These are phyloP conservation scores for Spodoptera picta DNA, from an alignment of 2,888 invertebrate genomes.

Conservation along the genomic window DNA sequence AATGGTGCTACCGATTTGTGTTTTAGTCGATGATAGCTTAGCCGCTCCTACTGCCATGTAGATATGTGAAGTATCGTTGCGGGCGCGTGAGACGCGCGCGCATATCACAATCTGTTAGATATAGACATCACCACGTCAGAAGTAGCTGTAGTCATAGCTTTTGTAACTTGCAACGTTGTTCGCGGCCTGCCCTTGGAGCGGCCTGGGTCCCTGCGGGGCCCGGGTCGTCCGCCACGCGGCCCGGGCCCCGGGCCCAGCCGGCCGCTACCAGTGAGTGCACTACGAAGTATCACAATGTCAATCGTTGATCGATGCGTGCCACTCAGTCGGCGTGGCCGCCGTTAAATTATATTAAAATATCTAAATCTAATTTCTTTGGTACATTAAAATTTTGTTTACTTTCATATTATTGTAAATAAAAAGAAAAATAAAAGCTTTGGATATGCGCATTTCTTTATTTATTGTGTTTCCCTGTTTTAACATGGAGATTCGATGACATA, in stretches of 20 bases:
- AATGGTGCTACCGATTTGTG: slow-evolving; percentile 87
- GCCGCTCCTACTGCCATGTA: slow-evolving; percentile 80
- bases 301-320: slow-evolving; percentile 57
- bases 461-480: slow-evolving; percentile 1
- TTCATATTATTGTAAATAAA: slow-evolving; percentile 89
- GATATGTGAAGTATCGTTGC: slow-evolving; percentile 59
- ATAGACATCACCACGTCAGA: slow-evolving; percentile 58
- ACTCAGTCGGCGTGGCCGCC: slow-evolving; percentile 58
- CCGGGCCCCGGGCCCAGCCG: slow-evolving; percentile 2
- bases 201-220: slow-evolving; percentile 5
- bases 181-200: slow-evolving; percentile 41
- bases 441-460: slow-evolving; percentile 76
- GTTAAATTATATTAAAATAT: slow-evolving; percentile 69
- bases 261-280: slow-evolving; percentile 34
- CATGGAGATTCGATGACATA: too few species aligned
- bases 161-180: slow-evolving; percentile 73
- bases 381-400: slow-evolving; percentile 88
- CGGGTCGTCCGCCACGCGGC: too few species aligned
- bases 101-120: slow-evolving; percentile 69
- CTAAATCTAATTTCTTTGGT: slow-evolving; percentile 83
- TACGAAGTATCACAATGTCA: slow-evolving; percentile 54
- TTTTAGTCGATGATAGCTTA: slow-evolving; percentile 84
- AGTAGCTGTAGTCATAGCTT: slow-evolving; percentile 80
- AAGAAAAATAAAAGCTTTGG: slow-evolving; percentile 86
- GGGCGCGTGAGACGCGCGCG: slow-evolving; percentile 66